phyloP scores from a whole-genome alignment of 2,113 vertebrate genomes.

The Trochalopteron elliotii region DNA sequence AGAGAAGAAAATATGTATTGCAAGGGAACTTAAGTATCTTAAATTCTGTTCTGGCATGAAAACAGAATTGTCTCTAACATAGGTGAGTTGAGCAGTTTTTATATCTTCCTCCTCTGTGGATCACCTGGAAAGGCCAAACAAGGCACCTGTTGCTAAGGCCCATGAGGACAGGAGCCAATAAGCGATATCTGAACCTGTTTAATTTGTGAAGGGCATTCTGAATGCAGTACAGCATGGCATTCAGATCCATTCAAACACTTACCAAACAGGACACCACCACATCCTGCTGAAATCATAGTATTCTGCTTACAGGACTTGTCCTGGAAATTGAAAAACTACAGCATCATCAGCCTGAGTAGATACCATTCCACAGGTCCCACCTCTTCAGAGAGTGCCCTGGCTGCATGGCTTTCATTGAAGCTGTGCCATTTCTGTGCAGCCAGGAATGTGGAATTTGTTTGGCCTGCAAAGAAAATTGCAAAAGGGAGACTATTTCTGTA shows the following conservation, averaged over 20 bases:
- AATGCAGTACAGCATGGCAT: not conserved
- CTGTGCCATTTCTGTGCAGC: not conserved
- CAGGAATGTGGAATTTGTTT: conserved; percentile 29
- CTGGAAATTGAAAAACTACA: not conserved
- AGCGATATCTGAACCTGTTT: not conserved
- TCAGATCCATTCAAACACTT: not conserved
- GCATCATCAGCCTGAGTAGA: not conserved
- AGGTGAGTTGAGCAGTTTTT: not conserved
- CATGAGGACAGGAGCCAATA: not conserved
- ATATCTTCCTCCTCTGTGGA: not conserved
- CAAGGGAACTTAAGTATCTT: not conserved
- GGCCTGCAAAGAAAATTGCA: not conserved
- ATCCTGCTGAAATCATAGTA: not conserved
- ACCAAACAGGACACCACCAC: not conserved
- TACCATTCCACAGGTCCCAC: not conserved
- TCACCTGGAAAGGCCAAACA: not conserved
- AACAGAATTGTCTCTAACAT: not conserved
- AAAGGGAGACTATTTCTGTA: conserved; percentile 27
- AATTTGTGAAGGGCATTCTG: not conserved
- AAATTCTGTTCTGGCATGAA: not conserved
- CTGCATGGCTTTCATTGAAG: not conserved
- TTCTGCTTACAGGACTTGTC: not conserved
- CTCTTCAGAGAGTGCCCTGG: not conserved
- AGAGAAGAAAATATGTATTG: not conserved
- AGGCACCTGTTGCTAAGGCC: not conserved